Percentiles rank a stretch among this genome's conserved stretches.
phyloP scores from a whole-genome alignment of 2,113 vertebrate genomes.

The Phaetusa simplex region DNA sequence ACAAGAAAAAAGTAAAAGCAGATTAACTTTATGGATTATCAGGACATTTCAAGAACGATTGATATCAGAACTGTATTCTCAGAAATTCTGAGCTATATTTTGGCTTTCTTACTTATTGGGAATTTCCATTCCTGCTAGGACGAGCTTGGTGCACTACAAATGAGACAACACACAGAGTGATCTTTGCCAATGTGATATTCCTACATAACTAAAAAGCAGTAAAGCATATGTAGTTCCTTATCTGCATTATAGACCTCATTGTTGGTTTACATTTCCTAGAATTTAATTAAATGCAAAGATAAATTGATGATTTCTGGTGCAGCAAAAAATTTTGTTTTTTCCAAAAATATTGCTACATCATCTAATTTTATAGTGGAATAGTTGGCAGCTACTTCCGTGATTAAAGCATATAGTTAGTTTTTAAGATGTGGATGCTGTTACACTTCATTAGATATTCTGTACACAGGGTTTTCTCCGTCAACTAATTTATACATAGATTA shows the following conservation, averaged over 20 bases:
- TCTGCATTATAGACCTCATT: not conserved
- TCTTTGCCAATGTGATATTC: not conserved
- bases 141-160: not conserved
- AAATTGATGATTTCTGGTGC: not conserved
- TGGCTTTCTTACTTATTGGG: not conserved
- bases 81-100: not conserved
- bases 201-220: not conserved
- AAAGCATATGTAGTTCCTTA: not conserved
- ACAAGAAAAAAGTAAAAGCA: not conserved
- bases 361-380: not conserved
- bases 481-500: not conserved
- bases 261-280: not conserved
- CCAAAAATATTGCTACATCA: not conserved
- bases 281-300: not conserved
- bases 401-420: not conserved
- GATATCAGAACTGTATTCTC: not conserved
- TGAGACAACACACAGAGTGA: not conserved
- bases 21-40: not conserved
- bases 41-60: not conserved
- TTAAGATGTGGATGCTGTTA: not conserved
- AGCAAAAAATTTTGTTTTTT: not conserved
- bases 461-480: not conserved
- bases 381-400: not conserved
- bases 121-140: not conserved
- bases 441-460: not conserved